Evolutionary conservation across 2,888 invertebrate species (phyloP).

Genomic region (Melanotus villosus): DNA sequence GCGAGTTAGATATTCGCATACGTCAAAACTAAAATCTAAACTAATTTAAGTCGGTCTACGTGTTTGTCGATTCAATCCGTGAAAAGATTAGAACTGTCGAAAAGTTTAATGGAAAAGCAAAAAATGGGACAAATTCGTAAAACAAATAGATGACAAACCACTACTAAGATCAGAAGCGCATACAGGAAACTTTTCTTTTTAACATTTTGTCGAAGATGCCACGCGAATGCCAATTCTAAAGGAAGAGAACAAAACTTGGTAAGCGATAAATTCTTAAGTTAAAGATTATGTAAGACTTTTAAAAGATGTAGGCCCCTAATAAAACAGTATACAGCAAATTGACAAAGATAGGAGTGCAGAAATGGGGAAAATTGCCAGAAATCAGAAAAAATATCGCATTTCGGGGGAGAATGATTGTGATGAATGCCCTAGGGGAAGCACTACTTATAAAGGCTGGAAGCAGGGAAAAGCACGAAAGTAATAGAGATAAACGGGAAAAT

Average conservation of each 20-base stretch:
- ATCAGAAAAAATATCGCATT: conserved; percentile 57
- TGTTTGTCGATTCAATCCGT: conserved; percentile 11
- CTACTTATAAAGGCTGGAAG: conserved; percentile 51
- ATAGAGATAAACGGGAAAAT: conserved; percentile 57
- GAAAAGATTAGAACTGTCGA: conserved; percentile 30
- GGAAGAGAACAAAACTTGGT: not conserved
- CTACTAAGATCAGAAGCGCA: not conserved
- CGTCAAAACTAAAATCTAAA: conserved; percentile 19
- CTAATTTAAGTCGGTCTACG: conserved; percentile 21
- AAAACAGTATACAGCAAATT: conserved; percentile 39
- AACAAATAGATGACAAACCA: conserved; percentile 20
- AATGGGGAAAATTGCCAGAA: conserved; percentile 47
- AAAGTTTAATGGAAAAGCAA: conserved; percentile 29
- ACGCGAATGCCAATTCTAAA: not conserved
- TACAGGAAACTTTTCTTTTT: conserved; percentile 11
- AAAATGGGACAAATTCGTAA: conserved; percentile 10
- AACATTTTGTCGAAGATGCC: not conserved
- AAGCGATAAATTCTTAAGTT: conserved; percentile 5
- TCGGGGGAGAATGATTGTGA: conserved; percentile 57
- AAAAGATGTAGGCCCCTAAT: conserved; percentile 15
- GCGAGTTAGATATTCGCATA: not conserved
- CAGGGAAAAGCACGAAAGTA: conserved; percentile 49
- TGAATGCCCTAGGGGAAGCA: conserved; percentile 54
- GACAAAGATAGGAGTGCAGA: conserved; percentile 35
- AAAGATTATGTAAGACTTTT: conserved; percentile 9